A percentile compares a stretch with the other conserved stretches of the same genome.
phyloP scores from a whole-genome alignment of 2,888 invertebrate genomes.

The Saturnia japonica region DNA sequence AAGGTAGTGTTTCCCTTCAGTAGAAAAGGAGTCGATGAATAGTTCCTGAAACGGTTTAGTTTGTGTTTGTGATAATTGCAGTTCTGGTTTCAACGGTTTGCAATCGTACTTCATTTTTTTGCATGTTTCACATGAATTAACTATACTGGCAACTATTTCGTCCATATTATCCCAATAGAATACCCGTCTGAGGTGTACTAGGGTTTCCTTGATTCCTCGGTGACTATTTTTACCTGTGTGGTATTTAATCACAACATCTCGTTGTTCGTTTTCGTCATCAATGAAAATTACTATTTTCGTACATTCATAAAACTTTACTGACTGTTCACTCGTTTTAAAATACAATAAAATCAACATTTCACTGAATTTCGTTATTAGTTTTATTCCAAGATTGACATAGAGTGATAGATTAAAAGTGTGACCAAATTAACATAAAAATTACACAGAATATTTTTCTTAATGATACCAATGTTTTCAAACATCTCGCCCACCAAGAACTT shows the following conservation, averaged over 20 bases:
- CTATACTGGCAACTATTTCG: constrained; percentile 23
- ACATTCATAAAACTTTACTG: too few relatives aligned
- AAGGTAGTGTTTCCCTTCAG: not conserved
- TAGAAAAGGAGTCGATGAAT: not conserved
- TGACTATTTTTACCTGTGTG: constrained; percentile 35
- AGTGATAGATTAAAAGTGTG: too few relatives aligned
- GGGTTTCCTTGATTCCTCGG: constrained; percentile 34
- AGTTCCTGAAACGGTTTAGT: not conserved
- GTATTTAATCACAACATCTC: constrained; percentile 26
- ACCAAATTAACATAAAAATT: too few relatives aligned
- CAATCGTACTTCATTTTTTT: not conserved
- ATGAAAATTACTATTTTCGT: too few relatives aligned
- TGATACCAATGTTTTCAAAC: too few relatives aligned
- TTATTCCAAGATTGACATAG: too few relatives aligned
- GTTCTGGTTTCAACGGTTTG: not conserved
- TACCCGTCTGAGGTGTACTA: constrained; percentile 25
- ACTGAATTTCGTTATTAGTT: too few relatives aligned
- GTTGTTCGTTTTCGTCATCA: constrained; percentile 30
- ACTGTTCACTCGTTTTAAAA: too few relatives aligned
- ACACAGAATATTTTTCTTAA: too few relatives aligned
- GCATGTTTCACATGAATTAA: constrained; percentile 13
- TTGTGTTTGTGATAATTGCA: not conserved
- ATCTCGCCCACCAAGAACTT: too few relatives aligned
- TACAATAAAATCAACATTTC: too few relatives aligned
- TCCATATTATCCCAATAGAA: constrained; percentile 35